Percentiles rank a stretch among this genome's conserved stretches.
These are phyloP conservation scores for Hoplostethus atlanticus DNA, from an alignment of 2,797 vertebrate genomes.

Conservation along the genomic window DNA sequence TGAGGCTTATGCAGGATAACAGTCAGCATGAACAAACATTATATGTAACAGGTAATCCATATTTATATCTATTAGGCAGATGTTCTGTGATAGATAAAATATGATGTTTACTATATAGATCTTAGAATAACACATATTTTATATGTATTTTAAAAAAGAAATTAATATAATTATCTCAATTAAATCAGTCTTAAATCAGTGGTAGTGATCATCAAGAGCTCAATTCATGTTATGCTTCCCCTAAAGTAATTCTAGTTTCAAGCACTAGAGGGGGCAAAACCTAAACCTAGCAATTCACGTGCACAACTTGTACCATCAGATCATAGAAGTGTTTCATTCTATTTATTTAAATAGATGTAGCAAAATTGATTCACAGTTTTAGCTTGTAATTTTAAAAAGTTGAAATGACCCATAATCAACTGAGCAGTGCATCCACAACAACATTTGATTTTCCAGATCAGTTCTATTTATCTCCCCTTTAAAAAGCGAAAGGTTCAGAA, in stretches of 20 bases:
- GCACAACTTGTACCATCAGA: too few relatives aligned
- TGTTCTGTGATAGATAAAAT: neutral
- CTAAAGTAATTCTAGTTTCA: constrained; percentile 3
- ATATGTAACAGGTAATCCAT: neutral
- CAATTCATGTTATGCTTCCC: constrained; percentile 11
- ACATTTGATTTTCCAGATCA: neutral
- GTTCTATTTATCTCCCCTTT: neutral
- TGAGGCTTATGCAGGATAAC: neutral
- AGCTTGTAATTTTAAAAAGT: neutral
- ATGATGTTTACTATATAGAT: neutral
- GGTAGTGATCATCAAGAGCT: neutral
- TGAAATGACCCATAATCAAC: neutral
- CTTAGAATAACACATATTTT: too few relatives aligned
- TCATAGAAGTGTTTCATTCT: too few relatives aligned
- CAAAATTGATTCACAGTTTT: too few relatives aligned
- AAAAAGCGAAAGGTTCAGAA: neutral
- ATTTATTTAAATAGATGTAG: neutral
- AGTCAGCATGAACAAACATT: neutral
- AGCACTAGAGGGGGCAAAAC: constrained; percentile 41
- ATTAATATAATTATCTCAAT: neutral
- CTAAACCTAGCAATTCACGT: neutral
- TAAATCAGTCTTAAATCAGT: neutral
- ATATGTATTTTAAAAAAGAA: neutral
- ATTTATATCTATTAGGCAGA: neutral
- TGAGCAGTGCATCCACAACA: neutral